Conservation (phyloP, 1,140 invertebrate genomes). For the Reticulitermes speratus region DNA sequence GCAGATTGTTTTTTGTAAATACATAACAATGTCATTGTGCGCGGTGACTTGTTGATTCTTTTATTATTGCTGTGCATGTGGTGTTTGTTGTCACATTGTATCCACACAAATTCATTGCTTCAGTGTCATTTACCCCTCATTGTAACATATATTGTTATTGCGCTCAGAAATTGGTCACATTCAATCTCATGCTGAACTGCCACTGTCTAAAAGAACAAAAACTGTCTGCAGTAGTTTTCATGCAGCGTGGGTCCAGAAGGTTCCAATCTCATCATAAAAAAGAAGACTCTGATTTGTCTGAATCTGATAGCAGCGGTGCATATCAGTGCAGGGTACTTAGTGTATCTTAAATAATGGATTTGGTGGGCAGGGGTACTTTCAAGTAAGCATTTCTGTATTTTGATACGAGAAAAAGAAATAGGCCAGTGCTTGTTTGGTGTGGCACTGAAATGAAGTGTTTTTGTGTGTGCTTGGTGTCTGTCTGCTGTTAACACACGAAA, state of each 20-base stretch:
- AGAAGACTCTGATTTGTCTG: conserved; percentile 79
- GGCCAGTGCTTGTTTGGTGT: too few relatives aligned
- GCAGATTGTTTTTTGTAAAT: too few relatives aligned
- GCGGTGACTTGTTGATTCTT: background rate
- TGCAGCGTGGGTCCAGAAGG: conserved; percentile 27
- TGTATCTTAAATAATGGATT: conserved; percentile 89
- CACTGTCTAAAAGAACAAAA: too few relatives aligned
- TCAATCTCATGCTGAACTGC: too few relatives aligned
- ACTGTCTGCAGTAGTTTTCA: too few relatives aligned
- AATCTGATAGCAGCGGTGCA: conserved; percentile 65
- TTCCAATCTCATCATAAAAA: conserved; percentile 94
- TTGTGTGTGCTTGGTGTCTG: too few relatives aligned
- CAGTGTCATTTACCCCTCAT: too few relatives aligned
- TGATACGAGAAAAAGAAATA: background rate
- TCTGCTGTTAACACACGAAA: too few relatives aligned
- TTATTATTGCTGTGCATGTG: background rate
- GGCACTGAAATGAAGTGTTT: too few relatives aligned
- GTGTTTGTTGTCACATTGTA: background rate
- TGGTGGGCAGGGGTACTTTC: conserved; percentile 93
- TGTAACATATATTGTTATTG: too few relatives aligned
- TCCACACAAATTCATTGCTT: background rate
- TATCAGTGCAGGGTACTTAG: conserved; percentile 88
- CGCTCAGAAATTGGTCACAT: too few relatives aligned
- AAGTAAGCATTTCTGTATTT: conserved; percentile 62
- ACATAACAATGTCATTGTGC: background rate